Base-by-base conservation (phyloP, 2,888 invertebrate genomes). In the Mongoloraphidia duomilia region DNA sequence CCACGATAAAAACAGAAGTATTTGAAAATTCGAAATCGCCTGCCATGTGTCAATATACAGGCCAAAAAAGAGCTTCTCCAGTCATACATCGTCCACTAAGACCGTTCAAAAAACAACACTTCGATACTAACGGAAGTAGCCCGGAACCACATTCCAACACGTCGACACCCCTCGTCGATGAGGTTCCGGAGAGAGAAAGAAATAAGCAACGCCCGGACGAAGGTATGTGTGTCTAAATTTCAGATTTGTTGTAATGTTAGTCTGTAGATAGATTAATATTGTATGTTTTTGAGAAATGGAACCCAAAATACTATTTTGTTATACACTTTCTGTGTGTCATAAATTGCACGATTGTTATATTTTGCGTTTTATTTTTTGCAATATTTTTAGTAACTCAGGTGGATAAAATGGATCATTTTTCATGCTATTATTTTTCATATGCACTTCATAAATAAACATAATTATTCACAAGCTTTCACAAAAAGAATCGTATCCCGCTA, bases 81-180 rank as follows among this genome's bases (percentile, higher is more conserved):
- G 60, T 73, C 49, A 68, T 72, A 34, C 71, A 70, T 53, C 69
- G 69, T 49, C 70, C 74, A 46, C 63, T 69, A 34, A 65, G 72
- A 39, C 68, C 68, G 41, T 59, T 65, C 11, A 68, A 71, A 54
- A 66, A 73, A 50, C 57, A 68, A 12, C 66, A 66, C 51, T 12
- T 50, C 43, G 45, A 41, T 40, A 12, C n/a, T 44, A 26, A 49
- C 46, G 42, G 26, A 14, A 49, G 50, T 58, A 76, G 76, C 57
- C 75, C 76, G 50, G 82, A 82, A 64, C 76, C 82, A 43, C 82
- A 82, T 69, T 82, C 83, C 50, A 76, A 77, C 63, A 72, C 77
- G 6, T 78, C 79, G 55, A 78, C 78, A 51, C 78, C 79, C 52
- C 67, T 79, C 52, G 77, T 73, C 46, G 76, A 79, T 61, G 79